Evolutionary conservation across 2,113 vertebrate species (phyloP).

Genomic region (Pleuronectes platessa): DNA sequence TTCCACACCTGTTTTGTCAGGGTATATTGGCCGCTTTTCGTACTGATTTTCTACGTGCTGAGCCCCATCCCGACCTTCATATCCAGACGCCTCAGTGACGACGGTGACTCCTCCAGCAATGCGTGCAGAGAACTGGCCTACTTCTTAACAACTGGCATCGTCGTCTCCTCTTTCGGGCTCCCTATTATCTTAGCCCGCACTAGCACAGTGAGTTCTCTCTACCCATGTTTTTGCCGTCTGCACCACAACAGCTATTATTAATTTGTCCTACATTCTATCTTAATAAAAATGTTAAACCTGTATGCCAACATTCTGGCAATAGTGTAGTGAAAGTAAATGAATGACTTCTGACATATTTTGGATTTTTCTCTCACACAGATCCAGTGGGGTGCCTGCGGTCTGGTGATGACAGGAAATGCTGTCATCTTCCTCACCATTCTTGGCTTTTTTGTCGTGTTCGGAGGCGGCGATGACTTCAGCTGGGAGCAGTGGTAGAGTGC

Average conservation of each 20-base stretch:
- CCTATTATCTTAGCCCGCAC: slow-evolving; percentile 90
- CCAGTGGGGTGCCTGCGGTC: slow-evolving; percentile 93
- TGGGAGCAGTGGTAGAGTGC: slow-evolving; percentile 94
- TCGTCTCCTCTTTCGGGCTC: slow-evolving; percentile 93
- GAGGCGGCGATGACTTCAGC: slow-evolving; percentile 94
- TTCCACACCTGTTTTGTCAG: slow-evolving; percentile 67
- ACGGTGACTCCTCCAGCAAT: slow-evolving; percentile 89
- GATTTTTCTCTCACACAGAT: slow-evolving; percentile 84
- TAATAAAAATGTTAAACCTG: neutral
- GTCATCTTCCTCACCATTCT: slow-evolving; percentile 96
- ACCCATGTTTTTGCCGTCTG: neutral
- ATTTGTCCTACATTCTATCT: neutral
- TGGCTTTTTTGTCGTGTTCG: slow-evolving; percentile 95
- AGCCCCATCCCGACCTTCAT: slow-evolving; percentile 94
- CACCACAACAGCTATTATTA: neutral
- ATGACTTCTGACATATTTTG: neutral
- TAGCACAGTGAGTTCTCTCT: slow-evolving; percentile 81
- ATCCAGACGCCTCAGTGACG: slow-evolving; percentile 87
- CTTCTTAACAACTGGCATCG: slow-evolving; percentile 96
- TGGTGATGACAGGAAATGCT: slow-evolving; percentile 93
- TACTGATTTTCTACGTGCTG: slow-evolving; percentile 91
- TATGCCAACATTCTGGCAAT: neutral
- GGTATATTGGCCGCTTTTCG: slow-evolving; percentile 95
- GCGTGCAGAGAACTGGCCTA: slow-evolving; percentile 92
- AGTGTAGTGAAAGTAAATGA: neutral